Base-by-base conservation (phyloP, 2,113 vertebrate genomes). In the Labeo rohita region DNA sequence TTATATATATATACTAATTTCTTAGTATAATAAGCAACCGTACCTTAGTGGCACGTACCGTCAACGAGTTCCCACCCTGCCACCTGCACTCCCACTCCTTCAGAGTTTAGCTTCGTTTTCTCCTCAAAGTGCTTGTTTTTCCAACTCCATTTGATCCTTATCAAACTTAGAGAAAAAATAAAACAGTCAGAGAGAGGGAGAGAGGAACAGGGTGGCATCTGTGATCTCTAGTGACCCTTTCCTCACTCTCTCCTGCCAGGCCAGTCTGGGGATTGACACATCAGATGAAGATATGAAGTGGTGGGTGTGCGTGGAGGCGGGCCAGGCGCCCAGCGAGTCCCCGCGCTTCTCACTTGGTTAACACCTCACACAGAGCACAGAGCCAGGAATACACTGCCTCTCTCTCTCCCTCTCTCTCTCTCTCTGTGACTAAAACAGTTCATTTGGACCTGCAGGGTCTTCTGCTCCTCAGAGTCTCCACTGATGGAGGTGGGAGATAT, bases 221-320 rank as follows among this genome's bases (percentile, higher is more conserved):
- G 90, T 89, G 88, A 84, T 89, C 90, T 87, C 90, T 77, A 80
- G 88, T 90, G 90, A 89, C 90, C 88, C 84, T 86, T 84, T 87
- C 88, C 66, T 87, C 85, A 85, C 85, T 85, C 85, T 86, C 77
- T 81, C 77, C 73, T 84, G 86, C 88, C 87, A 89, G 86, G 84
- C 89, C 89, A 87, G 87, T 68, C 87, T 81, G 77, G 82, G 89
- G 86, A 72, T 90, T 90, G 88, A 87, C 89, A 90, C 90, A 88
- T 90, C 90, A 89, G 90, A 88, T 88, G 88, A 90, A 89, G 88
- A 89, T 84, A 85, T 86, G 88, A 88, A 81, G 83, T 73, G 83
- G 88, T 89, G 81, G 88, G 90, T 88, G 90, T 86, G 87, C 74
- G 86, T 88, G 90, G 88, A 88, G 86, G 84, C 82, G 76, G 74